A percentile compares a stretch with the other conserved stretches of the same genome.
phyloP scores from a whole-genome alignment of 2,797 vertebrate species.

The Micropoecilia bifurca region DNA sequence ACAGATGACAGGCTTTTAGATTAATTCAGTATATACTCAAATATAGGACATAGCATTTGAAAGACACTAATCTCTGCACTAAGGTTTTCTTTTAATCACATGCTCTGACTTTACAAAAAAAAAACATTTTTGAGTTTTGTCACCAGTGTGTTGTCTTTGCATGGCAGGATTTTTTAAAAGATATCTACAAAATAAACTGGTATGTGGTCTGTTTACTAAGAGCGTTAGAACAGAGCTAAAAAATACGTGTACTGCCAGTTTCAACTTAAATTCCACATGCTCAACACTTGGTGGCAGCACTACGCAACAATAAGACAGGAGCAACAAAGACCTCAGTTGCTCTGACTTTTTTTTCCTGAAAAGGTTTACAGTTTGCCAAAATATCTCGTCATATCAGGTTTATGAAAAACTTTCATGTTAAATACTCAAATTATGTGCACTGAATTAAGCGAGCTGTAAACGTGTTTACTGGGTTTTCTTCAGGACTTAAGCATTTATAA shows the following conservation, averaged over 20 bases:
- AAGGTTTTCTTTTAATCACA: slow-evolving; percentile 8
- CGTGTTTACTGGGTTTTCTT: slow-evolving; percentile 51
- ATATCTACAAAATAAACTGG: background rate
- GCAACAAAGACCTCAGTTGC: background rate
- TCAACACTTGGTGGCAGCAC: slow-evolving; percentile 72
- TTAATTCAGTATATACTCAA: background rate
- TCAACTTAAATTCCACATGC: slow-evolving; percentile 12
- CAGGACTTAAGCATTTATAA: slow-evolving; percentile 30
- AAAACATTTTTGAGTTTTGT: slow-evolving; percentile 10
- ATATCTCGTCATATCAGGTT: slow-evolving; percentile 35
- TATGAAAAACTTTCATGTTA: slow-evolving; percentile 33
- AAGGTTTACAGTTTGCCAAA: slow-evolving; percentile 11
- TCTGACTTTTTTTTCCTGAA: slow-evolving; percentile 8
- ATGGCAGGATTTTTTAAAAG: background rate
- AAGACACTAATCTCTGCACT: background rate
- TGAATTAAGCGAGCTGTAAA: slow-evolving; percentile 17
- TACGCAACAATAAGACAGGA: slow-evolving; percentile 11
- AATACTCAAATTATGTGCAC: slow-evolving; percentile 10
- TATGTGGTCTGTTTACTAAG: slow-evolving; percentile 13
- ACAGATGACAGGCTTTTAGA: slow-evolving; percentile 12
- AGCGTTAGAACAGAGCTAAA: background rate
- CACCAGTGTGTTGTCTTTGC: background rate
- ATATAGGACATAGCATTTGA: background rate
- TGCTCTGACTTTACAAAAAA: background rate
- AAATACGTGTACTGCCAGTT: background rate